Evolutionary conservation across 1,140 invertebrate genomes (phyloP).

Genomic region (Druon quercuslanigerum): DNA sequence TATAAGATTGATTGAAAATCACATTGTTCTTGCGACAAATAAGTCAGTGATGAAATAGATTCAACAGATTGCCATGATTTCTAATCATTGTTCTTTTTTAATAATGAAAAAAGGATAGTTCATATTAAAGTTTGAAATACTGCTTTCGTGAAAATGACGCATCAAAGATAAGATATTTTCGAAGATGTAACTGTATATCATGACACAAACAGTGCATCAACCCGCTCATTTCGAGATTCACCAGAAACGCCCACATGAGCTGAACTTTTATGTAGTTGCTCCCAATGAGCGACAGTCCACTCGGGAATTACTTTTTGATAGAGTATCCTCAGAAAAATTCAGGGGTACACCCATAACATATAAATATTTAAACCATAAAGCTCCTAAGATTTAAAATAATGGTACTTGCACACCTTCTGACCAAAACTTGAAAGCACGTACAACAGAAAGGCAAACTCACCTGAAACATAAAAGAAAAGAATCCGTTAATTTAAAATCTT

Average conservation of each 20-base stretch:
- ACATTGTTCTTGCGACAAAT: too few relatives aligned
- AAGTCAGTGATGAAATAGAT: too few relatives aligned
- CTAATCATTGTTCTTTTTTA: too few relatives aligned
- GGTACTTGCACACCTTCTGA: too few relatives aligned
- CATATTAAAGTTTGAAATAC: conserved; percentile 42
- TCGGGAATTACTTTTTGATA: neutral
- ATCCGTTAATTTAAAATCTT: neutral
- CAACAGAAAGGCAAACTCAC: neutral
- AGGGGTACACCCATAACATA: neutral
- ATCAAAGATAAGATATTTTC: conserved; percentile 48
- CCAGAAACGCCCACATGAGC: neutral
- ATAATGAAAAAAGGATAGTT: too few relatives aligned
- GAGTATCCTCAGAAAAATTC: neutral
- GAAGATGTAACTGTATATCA: conserved; percentile 53
- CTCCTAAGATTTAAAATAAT: too few relatives aligned
- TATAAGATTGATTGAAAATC: too few relatives aligned
- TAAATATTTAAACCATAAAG: neutral
- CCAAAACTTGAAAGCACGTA: too few relatives aligned
- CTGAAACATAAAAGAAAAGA: neutral
- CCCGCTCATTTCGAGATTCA: conserved; percentile 16
- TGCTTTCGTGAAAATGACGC: conserved; percentile 50
- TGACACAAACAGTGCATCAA: conserved; percentile 46
- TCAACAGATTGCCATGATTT: too few relatives aligned
- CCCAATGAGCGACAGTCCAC: neutral
- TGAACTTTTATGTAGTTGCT: conserved; percentile 5